A percentile compares a stretch with the other conserved stretches of the same genome.
These are phyloP conservation scores for Rousettus leschenaultii DNA, from an alignment of 2,113 vertebrate species.

Conservation along the genomic window DNA sequence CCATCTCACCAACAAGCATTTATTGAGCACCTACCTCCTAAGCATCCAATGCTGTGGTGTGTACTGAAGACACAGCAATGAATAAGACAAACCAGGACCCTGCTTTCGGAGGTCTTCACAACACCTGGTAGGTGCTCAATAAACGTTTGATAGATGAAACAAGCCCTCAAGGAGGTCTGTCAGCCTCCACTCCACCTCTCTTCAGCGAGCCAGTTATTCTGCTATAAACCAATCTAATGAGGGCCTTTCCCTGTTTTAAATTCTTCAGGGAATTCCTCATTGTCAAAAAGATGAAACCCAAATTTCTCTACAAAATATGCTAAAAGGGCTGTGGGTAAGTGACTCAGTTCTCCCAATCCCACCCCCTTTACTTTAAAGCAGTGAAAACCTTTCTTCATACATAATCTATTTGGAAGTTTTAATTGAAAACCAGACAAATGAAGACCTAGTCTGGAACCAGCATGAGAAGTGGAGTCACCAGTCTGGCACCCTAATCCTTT, in stretches of 20 bases:
- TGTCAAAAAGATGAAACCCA: neutral
- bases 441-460: neutral
- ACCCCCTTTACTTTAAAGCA: neutral
- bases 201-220: neutral
- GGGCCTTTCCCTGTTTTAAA: neutral
- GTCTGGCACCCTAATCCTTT: neutral
- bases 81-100: neutral
- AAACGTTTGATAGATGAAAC: neutral
- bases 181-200: neutral
- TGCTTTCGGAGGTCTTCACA: neutral
- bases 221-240: neutral
- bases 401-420: neutral
- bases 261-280: neutral
- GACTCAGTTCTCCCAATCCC: neutral
- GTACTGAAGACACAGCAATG: neutral
- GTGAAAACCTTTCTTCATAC: neutral
- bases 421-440: neutral
- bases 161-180: neutral
- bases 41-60: too few relatives aligned
- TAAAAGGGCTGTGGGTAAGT: neutral
- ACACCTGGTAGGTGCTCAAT: neutral
- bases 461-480: neutral
- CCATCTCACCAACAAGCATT: neutral
- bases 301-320: neutral
- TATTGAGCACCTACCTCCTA: neutral